Base-by-base conservation (phyloP, 2,888 invertebrate species). In the Eupithecia subumbrata region DNA sequence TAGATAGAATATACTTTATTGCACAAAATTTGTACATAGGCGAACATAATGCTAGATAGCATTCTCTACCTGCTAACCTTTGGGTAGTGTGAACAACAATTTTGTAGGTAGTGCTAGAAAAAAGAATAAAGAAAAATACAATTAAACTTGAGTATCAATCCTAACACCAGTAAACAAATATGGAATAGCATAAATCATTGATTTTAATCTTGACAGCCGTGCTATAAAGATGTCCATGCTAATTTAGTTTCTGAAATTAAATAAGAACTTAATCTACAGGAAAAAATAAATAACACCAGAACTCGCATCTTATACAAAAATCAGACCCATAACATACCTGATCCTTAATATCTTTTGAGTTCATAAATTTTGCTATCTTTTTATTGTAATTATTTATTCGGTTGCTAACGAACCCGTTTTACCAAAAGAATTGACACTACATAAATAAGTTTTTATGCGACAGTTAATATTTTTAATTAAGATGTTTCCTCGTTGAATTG, bases 331-430 rank as follows among this genome's bases (percentile, higher is more conserved):
- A 45, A 5, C 5, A 45, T 43, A 45, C 18, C 56, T 25, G 52
- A 34, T 60, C 18, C 37, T 56, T 63, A 34, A 67, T 52, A 64
- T 43, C 22, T 75, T 72, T 60, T 66, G 48, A 69, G 52, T 52
- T 68, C 67, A 76, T 79, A 78, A 76, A 76, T 79, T 63, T n/a
- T 30, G 70, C 25, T 69, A 3, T 40, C 52, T 69, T 76, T 76
- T 76, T 73, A 72, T 69, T 22, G 52, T 22, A 22, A 74, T 74
- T 72, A 75, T 76, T 71, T 72, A 79, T 79, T 69, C 40, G 69
- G 52, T 75, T 69, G 63, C 69, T 56, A 72, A 72, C 45, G 67
- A 76, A 76, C 60, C 14, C 5, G 60, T 60, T 60, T 60, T 60
- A 34, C 64, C 64, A 64, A 64, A 34, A 5, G 18, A 64, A 18